phyloP scores from a whole-genome alignment of 92 coral and sea anemone species.

The Meandrina meandrites region DNA sequence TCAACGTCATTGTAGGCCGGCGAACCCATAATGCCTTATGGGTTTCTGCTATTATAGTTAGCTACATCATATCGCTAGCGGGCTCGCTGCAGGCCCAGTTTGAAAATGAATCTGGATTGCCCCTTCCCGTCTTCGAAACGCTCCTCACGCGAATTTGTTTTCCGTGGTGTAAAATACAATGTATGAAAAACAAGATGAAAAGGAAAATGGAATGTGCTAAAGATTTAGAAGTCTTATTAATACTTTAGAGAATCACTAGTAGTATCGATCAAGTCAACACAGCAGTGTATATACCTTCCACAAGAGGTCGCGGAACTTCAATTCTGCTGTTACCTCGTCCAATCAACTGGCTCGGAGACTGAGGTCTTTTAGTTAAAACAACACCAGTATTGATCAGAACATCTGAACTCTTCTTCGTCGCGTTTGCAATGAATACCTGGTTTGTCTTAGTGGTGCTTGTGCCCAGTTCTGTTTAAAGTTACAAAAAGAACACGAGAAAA shows the following conservation, averaged over 20 bases:
- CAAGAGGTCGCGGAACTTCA: slow-evolving; percentile 52
- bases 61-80: not conserved
- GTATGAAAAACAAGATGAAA: not conserved
- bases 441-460: not conserved
- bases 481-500: not conserved
- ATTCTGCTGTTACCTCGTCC: slow-evolving; percentile 45
- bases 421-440: slow-evolving; percentile 4
- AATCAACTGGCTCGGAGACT: slow-evolving; percentile 47
- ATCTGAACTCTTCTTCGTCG: slow-evolving; percentile 16
- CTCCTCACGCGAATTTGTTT: not conserved
- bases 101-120: not conserved
- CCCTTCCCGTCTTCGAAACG: not conserved
- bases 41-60: too few species aligned
- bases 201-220: not conserved
- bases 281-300: slow-evolving; percentile 39
- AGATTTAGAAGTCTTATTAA: not conserved
- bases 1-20: not conserved
- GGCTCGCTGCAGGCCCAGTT: not conserved
- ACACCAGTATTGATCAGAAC: slow-evolving; percentile 19
- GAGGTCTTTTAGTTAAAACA: slow-evolving; percentile 40
- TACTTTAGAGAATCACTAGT: not conserved
- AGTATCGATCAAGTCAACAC: not conserved
- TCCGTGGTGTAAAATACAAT: not conserved
- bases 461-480: not conserved
- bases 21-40: too few species aligned